Conservation (phyloP, 1,140 invertebrate species). For the Halotydeus destructor region DNA sequence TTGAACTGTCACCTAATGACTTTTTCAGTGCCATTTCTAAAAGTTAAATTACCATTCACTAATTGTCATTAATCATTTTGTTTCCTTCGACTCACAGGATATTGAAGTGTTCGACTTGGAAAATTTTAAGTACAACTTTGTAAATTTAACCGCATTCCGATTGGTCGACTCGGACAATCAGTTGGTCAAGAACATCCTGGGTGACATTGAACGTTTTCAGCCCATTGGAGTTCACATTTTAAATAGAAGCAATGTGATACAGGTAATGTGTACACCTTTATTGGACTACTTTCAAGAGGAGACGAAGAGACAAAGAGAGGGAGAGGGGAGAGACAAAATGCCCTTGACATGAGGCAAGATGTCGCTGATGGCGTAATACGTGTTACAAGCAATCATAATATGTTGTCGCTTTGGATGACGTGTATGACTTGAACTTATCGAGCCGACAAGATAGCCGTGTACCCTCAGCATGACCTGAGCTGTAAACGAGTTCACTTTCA, state of each 20-base stretch:
- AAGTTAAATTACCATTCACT: too few species aligned
- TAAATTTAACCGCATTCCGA: conserved; percentile 77
- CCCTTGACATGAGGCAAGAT: too few species aligned
- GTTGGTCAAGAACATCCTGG: conserved; percentile 46
- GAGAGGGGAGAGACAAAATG: too few species aligned
- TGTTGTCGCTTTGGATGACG: too few species aligned
- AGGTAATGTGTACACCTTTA: conserved; percentile 31
- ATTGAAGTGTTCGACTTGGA: conserved; percentile 74
- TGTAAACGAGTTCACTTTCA: too few species aligned
- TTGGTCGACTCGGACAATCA: conserved; percentile 56
- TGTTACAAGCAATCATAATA: too few species aligned
- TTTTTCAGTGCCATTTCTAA: too few species aligned
- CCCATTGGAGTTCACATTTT: conserved; percentile 48
- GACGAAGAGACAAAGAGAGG: neutral
- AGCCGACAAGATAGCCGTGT: too few species aligned
- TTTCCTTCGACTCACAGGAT: conserved; percentile 31
- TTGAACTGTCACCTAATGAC: too few species aligned
- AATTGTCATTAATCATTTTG: neutral
- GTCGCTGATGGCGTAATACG: too few species aligned
- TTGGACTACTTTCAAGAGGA: neutral
- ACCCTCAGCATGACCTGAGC: too few species aligned
- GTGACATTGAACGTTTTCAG: conserved; percentile 71
- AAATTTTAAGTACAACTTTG: conserved; percentile 80
- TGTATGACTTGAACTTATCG: too few species aligned
- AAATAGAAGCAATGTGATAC: conserved; percentile 45